phyloP scores from a whole-genome alignment of 2,797 vertebrate species.

The Chelon auratus region DNA sequence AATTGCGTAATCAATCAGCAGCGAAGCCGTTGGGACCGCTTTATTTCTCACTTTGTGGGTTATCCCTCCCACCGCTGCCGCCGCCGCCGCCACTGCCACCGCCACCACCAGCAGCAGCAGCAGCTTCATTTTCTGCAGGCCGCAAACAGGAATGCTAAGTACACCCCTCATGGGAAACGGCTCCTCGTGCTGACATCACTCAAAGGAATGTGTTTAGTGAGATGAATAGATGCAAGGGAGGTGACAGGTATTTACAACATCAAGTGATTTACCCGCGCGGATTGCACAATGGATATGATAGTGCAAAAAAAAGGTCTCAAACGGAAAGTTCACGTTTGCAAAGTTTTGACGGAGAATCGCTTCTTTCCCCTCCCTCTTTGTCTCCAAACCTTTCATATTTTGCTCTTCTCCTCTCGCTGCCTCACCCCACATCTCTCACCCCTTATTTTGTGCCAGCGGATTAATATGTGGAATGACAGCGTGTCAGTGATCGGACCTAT shows the following conservation, averaged over 20 bases:
- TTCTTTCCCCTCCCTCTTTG: constrained; percentile 7
- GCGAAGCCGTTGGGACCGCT: constrained; percentile 7
- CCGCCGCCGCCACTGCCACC: background rate
- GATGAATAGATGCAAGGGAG: constrained; percentile 54
- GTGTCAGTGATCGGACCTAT: constrained; percentile 65
- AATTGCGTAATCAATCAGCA: constrained; percentile 5
- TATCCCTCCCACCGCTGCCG: constrained; percentile 7
- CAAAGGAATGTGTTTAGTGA: constrained; percentile 41
- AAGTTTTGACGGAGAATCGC: constrained; percentile 16
- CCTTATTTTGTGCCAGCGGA: constrained; percentile 49
- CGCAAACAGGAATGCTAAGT: constrained; percentile 56
- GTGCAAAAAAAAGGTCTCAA: constrained; percentile 7
- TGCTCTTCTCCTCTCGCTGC: background rate
- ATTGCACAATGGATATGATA: constrained; percentile 64
- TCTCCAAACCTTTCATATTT: background rate
- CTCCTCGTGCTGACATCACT: constrained; percentile 51
- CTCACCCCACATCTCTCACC: constrained; percentile 36
- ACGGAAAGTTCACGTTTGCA: constrained; percentile 8
- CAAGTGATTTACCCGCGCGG: constrained; percentile 52
- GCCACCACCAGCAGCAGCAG: background rate
- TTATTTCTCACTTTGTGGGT: constrained; percentile 31
- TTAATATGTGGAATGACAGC: constrained; percentile 65
- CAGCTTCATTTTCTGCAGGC: constrained; percentile 57
- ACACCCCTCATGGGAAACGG: constrained; percentile 59
- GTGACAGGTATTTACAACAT: constrained; percentile 65